Conservation (phyloP, 92 coral and sea anemone species). For the Umimayanthus chanpuru region DNA sequence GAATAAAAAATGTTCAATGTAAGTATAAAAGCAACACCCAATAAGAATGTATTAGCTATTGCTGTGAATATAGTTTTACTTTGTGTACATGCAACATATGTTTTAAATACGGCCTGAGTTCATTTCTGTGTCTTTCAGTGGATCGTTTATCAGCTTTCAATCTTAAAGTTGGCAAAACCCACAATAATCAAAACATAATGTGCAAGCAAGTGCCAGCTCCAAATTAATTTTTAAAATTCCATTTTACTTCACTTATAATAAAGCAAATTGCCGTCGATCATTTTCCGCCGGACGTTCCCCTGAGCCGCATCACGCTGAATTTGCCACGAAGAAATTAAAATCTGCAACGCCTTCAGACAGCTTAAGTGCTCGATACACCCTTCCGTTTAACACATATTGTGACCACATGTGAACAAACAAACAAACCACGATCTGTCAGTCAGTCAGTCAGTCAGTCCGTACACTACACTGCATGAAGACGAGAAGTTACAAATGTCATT, state of each 20-base stretch:
- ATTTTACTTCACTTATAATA: background rate
- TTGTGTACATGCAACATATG: conserved; percentile 16
- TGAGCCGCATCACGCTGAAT: background rate
- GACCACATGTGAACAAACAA: background rate
- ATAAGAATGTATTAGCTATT: no score
- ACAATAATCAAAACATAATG: no score
- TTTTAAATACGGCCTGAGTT: background rate
- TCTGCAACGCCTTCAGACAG: no score
- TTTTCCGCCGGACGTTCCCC: background rate
- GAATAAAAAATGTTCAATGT: no score
- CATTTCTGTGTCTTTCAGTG: background rate
- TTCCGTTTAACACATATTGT: conserved; percentile 3
- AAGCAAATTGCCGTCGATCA: background rate
- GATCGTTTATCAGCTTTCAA: background rate
- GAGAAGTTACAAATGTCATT: no score
- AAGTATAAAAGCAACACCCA: background rate
- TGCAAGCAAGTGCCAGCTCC: background rate
- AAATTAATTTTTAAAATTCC: no score
- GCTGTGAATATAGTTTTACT: background rate
- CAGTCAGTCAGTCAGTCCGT: background rate
- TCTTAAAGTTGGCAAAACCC: background rate
- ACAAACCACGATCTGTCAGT: background rate
- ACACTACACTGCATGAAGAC: no score
- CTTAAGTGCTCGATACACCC: background rate
- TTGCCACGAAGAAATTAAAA: no score